phyloP scores from a whole-genome alignment of 1,140 invertebrate species.

The Tetramorium parvispinum region DNA sequence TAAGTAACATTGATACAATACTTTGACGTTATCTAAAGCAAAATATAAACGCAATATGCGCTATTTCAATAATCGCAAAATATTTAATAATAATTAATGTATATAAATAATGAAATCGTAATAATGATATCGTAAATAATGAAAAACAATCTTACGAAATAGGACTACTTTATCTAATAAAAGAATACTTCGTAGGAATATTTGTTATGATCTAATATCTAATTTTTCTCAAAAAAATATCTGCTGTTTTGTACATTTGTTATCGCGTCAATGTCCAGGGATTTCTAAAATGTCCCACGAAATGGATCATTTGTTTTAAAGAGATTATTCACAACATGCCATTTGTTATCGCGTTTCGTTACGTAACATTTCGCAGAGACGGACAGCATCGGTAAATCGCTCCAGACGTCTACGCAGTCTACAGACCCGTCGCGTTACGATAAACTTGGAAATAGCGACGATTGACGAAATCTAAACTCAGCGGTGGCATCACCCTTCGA shows the following conservation, averaged over 20 bases:
- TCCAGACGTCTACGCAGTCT: slow-evolving; percentile 52
- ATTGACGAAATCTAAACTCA: slow-evolving; percentile 83
- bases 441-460: slow-evolving; percentile 78
- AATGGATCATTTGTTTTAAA: neutral
- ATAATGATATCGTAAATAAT: neutral
- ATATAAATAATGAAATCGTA: too few relatives aligned
- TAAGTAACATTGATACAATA: neutral
- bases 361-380: slow-evolving; percentile 11
- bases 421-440: slow-evolving; percentile 62
- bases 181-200: neutral
- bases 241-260: neutral
- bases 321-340: neutral
- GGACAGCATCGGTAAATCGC: neutral
- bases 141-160: neutral
- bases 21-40: neutral
- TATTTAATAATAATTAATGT: neutral
- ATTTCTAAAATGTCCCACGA: neutral
- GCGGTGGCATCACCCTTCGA: slow-evolving; percentile 82
- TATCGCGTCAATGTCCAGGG: neutral
- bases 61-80: neutral
- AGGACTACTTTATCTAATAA: too few relatives aligned
- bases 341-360: slow-evolving; percentile 38
- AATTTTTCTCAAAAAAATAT: too few relatives aligned
- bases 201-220: too few relatives aligned
- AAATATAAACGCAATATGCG: neutral